Evolutionary conservation across 2,888 invertebrate species (phyloP).

Genomic region (Cephonodes hylas): DNA sequence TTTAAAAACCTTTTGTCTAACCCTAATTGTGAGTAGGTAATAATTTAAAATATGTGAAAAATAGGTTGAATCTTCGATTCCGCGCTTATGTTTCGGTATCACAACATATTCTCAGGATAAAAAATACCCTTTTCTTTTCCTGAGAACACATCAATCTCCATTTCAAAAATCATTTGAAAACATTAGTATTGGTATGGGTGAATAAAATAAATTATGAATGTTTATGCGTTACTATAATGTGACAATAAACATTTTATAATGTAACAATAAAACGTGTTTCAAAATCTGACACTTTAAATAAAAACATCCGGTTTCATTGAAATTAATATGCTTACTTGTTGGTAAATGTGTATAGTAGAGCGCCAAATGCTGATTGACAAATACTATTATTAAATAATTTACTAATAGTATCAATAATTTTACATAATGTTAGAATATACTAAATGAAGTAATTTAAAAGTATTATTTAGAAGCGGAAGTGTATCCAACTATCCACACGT

Average conservation of each 20-base stretch:
- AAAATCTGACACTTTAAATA: slow-evolving; percentile 24
- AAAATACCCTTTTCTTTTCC: too few relatives aligned
- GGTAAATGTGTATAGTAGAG: not conserved
- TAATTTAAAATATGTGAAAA: too few relatives aligned
- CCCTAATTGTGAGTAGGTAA: too few relatives aligned
- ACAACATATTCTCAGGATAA: too few relatives aligned
- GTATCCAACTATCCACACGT: slow-evolving; percentile 76
- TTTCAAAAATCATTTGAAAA: too few relatives aligned
- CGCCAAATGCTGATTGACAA: not conserved
- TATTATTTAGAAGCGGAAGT: not conserved
- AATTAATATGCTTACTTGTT: not conserved
- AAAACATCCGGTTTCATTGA: slow-evolving; percentile 42
- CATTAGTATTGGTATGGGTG: too few relatives aligned
- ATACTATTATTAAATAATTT: slow-evolving; percentile 9
- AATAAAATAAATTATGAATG: too few relatives aligned
- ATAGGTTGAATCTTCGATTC: too few relatives aligned
- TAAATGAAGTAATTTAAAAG: not conserved
- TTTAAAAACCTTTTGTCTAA: too few relatives aligned
- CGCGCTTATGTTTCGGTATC: too few relatives aligned
- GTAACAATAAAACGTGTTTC: slow-evolving; percentile 27
- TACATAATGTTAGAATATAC: not conserved
- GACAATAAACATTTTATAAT: not conserved
- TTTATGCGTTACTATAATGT: not conserved
- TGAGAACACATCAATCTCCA: too few relatives aligned
- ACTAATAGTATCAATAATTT: slow-evolving; percentile 12